Evolutionary conservation across 2,797 vertebrate genomes (phyloP).

Genomic region (Sebastes melanostomus): DNA sequence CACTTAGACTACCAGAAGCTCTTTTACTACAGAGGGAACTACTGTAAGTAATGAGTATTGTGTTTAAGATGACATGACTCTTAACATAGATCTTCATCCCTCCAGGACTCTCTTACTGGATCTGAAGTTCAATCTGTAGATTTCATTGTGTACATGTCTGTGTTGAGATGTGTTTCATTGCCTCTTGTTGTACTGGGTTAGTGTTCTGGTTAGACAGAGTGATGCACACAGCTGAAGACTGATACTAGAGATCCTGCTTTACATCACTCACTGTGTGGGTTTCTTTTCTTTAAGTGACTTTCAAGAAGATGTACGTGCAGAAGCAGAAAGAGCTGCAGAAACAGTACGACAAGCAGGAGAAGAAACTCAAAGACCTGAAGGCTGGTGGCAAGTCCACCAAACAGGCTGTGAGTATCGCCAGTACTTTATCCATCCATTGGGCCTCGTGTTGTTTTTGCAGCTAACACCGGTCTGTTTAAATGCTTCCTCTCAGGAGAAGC

Average conservation of each 20-base stretch:
- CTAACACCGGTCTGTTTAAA: not conserved
- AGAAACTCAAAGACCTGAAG: slow-evolving; percentile 92
- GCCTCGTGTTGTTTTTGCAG: not conserved
- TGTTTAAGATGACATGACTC: not conserved
- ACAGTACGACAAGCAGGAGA: slow-evolving; percentile 95
- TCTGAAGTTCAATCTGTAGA: not conserved
- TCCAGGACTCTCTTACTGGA: not conserved
- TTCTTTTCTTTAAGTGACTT: slow-evolving; percentile 82
- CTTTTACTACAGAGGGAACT: slow-evolving; percentile 93
- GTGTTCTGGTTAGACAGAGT: not conserved
- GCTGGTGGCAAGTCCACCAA: slow-evolving; percentile 94
- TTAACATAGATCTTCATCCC: not conserved
- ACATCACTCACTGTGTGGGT: not conserved
- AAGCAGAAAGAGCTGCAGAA: slow-evolving; percentile 95
- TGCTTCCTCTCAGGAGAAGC: slow-evolving; percentile 86
- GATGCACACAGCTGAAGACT: not conserved
- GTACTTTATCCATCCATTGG: not conserved
- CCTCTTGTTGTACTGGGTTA: not conserved
- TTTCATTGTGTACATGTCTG: not conserved
- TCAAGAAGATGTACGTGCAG: slow-evolving; percentile 97
- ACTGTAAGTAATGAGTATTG: slow-evolving; percentile 79
- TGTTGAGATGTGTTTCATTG: not conserved
- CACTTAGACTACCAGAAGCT: slow-evolving; percentile 91
- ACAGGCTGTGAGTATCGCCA: slow-evolving; percentile 86
- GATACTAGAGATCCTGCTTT: not conserved